A percentile compares a stretch with the other conserved stretches of the same genome.
These are phyloP conservation scores for Ormyrus labotus DNA, from an alignment of 2,888 invertebrate species.

Conservation along the genomic window DNA sequence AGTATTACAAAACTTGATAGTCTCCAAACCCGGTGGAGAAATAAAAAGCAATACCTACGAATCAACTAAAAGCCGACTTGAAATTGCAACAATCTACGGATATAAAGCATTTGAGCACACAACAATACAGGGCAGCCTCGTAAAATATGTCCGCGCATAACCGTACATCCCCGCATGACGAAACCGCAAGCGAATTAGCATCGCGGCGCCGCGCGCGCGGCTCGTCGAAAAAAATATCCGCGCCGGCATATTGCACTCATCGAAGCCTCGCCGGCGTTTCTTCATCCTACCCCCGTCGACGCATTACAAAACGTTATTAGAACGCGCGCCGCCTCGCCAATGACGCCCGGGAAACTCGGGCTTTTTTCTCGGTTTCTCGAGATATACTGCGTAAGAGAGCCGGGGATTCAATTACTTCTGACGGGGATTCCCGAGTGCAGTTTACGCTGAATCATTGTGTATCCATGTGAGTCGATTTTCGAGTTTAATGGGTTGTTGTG, in stretches of 20 bases:
- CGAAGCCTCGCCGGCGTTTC: slow-evolving; percentile 10
- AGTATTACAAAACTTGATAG: no score
- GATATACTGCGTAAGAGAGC: neutral
- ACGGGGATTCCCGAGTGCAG: neutral
- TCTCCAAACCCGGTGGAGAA: no score
- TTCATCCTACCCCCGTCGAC: slow-evolving; percentile 51
- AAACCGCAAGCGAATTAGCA: neutral
- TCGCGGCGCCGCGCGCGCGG: neutral
- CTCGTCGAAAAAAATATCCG: slow-evolving; percentile 1
- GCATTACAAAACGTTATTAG: slow-evolving; percentile 42
- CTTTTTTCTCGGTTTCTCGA: neutral
- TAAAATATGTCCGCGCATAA: no score
- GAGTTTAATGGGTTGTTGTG: no score
- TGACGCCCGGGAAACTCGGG: slow-evolving; percentile 1
- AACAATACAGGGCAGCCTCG: no score
- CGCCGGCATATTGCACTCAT: neutral
- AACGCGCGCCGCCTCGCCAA: slow-evolving; percentile 33
- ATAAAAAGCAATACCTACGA: no score
- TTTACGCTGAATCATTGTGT: slow-evolving; percentile 8
- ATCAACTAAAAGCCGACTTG: no score
- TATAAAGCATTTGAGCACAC: no score
- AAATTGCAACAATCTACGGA: no score
- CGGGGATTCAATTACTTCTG: neutral
- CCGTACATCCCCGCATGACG: no score
- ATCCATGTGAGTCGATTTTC: neutral